A percentile compares a stretch with the other conserved stretches of the same genome.
phyloP scores from a whole-genome alignment of 2,113 vertebrate genomes.

The Periophthalmodon schlosseri region DNA sequence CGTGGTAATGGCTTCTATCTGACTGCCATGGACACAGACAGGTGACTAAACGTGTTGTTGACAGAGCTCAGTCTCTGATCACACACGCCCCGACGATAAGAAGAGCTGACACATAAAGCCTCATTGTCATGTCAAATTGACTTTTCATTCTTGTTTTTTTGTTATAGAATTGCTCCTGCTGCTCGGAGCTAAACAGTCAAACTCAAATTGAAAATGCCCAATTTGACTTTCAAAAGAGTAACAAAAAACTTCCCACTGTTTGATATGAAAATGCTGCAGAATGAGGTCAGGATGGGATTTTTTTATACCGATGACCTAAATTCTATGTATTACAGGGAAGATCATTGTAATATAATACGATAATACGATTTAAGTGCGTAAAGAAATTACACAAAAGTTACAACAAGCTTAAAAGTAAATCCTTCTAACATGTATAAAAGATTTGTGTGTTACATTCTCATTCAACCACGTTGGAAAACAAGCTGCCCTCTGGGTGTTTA shows the following conservation, averaged over 20 bases:
- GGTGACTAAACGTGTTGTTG: conserved; percentile 51
- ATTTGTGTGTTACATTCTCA: not conserved
- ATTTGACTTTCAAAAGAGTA: conserved; percentile 9
- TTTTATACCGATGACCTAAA: not conserved
- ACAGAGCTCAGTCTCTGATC: conserved; percentile 50
- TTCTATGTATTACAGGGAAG: not conserved
- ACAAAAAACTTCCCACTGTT: not conserved
- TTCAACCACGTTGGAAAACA: not conserved
- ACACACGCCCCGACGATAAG: conserved; percentile 59
- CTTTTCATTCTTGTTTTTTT: conserved; percentile 10
- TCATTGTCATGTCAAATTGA: conserved; percentile 25
- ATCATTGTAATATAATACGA: not conserved
- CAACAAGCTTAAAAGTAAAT: conserved; percentile 2
- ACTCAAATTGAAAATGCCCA: not conserved
- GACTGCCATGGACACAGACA: conserved; percentile 46
- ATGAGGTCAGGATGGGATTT: conserved; percentile 8
- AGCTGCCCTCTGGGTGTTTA: not conserved
- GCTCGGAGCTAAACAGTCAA: conserved; percentile 4
- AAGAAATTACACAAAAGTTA: not conserved
- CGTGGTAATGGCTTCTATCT: conserved; percentile 38
- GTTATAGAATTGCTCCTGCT: conserved; percentile 3
- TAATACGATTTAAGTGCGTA: conserved; percentile 9
- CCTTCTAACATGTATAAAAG: not conserved
- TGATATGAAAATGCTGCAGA: not conserved
- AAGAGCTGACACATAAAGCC: conserved; percentile 41